phyloP scores from a whole-genome alignment of 1,140 invertebrate species.

The Cyclina sinensis region DNA sequence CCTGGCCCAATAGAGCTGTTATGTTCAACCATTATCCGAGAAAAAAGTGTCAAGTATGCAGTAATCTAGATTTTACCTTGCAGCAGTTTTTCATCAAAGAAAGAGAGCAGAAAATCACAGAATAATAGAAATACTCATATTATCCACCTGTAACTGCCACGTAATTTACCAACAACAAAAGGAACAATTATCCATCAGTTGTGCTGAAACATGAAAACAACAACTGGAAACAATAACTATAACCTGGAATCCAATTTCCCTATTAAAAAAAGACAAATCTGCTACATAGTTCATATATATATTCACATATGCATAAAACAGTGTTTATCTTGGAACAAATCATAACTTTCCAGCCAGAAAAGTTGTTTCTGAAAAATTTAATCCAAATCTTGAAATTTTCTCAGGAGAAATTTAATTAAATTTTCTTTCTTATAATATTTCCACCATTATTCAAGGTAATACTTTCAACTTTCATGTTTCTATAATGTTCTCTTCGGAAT shows the following conservation, averaged over 20 bases:
- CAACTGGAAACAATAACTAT: conserved; percentile 5
- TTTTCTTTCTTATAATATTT: conserved; percentile 41
- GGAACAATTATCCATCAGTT: conserved; percentile 5
- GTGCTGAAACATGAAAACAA: too few species aligned
- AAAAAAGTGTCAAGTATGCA: too few species aligned
- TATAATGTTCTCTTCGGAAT: conserved; percentile 38
- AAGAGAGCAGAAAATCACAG: neutral
- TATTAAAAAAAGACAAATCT: too few species aligned
- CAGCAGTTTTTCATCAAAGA: too few species aligned
- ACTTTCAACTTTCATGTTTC: neutral
- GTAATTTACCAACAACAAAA: conserved; percentile 6
- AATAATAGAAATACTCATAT: conserved; percentile 6
- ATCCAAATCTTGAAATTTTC: conserved; percentile 33
- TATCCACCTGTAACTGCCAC: neutral
- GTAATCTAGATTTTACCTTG: too few species aligned
- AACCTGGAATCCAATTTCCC: neutral
- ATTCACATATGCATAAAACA: too few species aligned
- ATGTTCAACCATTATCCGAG: too few species aligned
- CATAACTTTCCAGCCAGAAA: neutral
- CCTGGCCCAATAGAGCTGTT: too few species aligned
- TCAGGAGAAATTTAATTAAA: conserved; percentile 36
- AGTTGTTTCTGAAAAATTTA: conserved; percentile 1
- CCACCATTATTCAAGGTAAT: conserved; percentile 38
- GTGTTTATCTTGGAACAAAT: neutral
- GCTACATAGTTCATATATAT: too few species aligned